phyloP scores from a whole-genome alignment of 1,140 invertebrate genomes.

The Diorhabda carinulata region DNA sequence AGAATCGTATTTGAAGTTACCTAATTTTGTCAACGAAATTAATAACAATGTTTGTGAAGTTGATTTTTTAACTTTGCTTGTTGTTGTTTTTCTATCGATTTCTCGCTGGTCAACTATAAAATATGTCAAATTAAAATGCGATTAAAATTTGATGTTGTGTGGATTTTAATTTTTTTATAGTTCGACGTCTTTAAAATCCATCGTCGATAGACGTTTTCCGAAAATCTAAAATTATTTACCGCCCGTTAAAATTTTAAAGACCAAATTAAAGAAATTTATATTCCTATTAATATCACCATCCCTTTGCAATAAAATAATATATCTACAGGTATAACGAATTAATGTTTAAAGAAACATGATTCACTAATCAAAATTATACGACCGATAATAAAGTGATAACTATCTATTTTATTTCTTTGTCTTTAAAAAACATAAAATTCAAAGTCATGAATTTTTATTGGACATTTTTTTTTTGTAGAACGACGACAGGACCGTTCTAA shows the following conservation, averaged over 20 bases:
- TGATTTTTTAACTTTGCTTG: too few relatives aligned
- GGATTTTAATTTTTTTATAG: too few relatives aligned
- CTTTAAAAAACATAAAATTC: constrained; percentile 21
- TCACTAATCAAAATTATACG: constrained; percentile 24
- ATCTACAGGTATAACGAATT: constrained; percentile 14
- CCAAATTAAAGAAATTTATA: constrained; percentile 20
- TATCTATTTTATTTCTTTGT: constrained; percentile 24
- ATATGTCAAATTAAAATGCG: too few relatives aligned
- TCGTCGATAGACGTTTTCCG: not conserved
- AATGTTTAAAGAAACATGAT: constrained; percentile 12
- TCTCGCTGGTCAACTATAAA: too few relatives aligned
- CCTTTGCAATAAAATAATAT: constrained; percentile 21
- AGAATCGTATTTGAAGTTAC: too few relatives aligned
- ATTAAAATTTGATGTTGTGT: too few relatives aligned
- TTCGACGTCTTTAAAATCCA: not conserved
- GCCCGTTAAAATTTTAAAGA: constrained; percentile 16
- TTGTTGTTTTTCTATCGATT: too few relatives aligned
- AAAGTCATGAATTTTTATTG: constrained; percentile 32
- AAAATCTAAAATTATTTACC: constrained; percentile 12
- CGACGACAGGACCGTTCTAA: too few relatives aligned
- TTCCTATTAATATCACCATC: constrained; percentile 10
- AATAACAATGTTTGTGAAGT: too few relatives aligned
- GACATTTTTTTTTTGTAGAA: not conserved
- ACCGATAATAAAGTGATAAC: constrained; percentile 23
- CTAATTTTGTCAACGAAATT: too few relatives aligned